These are phyloP conservation scores for Hypsibius dujardini DNA, from an alignment of 1,140 invertebrate species.

Conservation along the genomic window DNA sequence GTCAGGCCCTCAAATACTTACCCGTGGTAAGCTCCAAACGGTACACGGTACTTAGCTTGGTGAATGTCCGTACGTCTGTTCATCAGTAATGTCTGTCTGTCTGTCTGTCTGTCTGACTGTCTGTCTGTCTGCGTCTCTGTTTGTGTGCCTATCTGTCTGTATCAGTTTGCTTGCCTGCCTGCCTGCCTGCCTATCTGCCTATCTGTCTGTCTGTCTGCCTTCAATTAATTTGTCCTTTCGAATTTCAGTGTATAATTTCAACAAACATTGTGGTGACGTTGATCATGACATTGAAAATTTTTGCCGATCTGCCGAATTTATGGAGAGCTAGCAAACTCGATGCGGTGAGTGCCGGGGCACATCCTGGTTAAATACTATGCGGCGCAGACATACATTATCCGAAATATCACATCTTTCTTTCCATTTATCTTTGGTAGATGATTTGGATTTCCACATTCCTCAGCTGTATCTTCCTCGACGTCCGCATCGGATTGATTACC, in stretches of 20 bases:
- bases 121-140: too few species aligned
- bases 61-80: neutral
- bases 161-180: too few species aligned
- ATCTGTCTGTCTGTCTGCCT: too few species aligned
- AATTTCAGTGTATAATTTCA: neutral
- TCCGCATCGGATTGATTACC: neutral
- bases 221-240: neutral
- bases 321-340: neutral
- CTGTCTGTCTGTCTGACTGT: too few species aligned
- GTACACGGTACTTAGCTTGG: neutral
- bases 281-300: conserved; percentile 7
- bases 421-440: neutral
- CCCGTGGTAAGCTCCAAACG: neutral
- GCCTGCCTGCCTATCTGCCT: too few species aligned
- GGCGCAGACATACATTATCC: too few species aligned
- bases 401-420: too few species aligned
- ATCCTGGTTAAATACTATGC: too few species aligned
- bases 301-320: neutral
- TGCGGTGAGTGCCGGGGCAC: neutral
- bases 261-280: conserved; percentile 14
- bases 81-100: neutral
- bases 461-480: neutral
- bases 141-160: too few species aligned
- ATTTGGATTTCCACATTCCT: neutral
- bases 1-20: neutral